These are phyloP conservation scores for Netelia virgata DNA, from an alignment of 2,888 invertebrate species.

Conservation along the genomic window DNA sequence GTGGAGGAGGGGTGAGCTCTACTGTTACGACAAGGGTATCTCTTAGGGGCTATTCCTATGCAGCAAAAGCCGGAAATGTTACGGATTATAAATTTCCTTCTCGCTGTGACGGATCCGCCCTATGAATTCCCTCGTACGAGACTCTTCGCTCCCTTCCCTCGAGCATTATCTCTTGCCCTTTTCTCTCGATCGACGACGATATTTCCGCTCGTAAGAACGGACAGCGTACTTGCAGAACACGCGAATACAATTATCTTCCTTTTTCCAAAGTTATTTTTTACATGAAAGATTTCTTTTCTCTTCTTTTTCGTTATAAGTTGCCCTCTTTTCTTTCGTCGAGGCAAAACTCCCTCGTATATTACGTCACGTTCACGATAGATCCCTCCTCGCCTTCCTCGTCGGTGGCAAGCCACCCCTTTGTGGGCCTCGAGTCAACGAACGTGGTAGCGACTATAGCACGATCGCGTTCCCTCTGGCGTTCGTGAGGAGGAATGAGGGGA, in stretches of 20 bases:
- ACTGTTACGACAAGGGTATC: conserved; percentile 14
- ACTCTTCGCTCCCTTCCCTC: conserved; percentile 12
- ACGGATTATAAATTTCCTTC: conserved; percentile 78
- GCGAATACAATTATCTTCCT: conserved; percentile 76
- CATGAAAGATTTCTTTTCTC: background rate
- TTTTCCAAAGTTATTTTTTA: background rate
- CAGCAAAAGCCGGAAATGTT: conserved; percentile 77
- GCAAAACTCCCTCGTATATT: conserved; percentile 70
- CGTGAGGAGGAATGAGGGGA: conserved; percentile 31
- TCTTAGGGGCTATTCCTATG: conserved; percentile 21
- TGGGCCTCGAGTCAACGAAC: conserved; percentile 46
- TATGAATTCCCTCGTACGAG: conserved; percentile 47
- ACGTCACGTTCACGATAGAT: conserved; percentile 60
- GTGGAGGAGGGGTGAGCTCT: conserved; percentile 4
- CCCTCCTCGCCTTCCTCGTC: conserved; percentile 54
- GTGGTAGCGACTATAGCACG: conserved; percentile 31
- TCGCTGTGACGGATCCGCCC: conserved; percentile 56
- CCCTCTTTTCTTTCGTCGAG: conserved; percentile 11
- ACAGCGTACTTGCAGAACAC: conserved; percentile 62
- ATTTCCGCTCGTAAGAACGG: conserved; percentile 23
- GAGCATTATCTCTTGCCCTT: conserved; percentile 54
- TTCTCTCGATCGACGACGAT: conserved; percentile 62
- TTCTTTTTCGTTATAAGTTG: conserved; percentile 16
- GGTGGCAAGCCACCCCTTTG: conserved; percentile 52
- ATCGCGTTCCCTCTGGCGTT: conserved; percentile 42